These are phyloP conservation scores for Lophotis ruficrista DNA, from an alignment of 2,113 vertebrate species.

Conservation along the genomic window DNA sequence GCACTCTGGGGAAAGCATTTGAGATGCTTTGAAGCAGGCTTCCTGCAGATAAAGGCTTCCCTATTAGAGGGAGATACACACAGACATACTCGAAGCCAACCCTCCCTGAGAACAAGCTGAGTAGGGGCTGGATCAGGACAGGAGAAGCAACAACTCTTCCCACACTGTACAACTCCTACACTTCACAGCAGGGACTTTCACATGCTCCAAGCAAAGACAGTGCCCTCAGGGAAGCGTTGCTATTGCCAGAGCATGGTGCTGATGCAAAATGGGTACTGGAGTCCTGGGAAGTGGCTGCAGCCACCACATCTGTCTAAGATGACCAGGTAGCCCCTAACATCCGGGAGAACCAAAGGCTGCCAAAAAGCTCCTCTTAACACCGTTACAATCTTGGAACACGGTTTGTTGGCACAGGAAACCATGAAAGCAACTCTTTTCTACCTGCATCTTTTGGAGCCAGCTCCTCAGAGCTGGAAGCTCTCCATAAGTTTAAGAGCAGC, in stretches of 20 bases:
- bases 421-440: not conserved
- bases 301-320: not conserved
- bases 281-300: not conserved
- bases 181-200: not conserved
- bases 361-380: not conserved
- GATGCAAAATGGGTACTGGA: fast-evolving
- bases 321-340: not conserved
- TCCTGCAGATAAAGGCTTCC: not conserved
- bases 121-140: not conserved
- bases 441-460: not conserved
- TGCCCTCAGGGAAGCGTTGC: not conserved
- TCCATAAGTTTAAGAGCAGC: not conserved
- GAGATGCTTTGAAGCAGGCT: not conserved
- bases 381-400: fast-evolving
- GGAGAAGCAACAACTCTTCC: not conserved
- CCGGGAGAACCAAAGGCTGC: not conserved
- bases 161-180: not conserved
- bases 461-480: not conserved
- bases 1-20: not conserved
- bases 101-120: not conserved
- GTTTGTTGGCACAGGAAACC: not conserved
- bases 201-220: not conserved
- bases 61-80: not conserved
- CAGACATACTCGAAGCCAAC: not conserved
- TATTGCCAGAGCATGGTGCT: not conserved